Base-by-base conservation (phyloP, 2,888 invertebrate genomes). In the Pammene fasciana region DNA sequence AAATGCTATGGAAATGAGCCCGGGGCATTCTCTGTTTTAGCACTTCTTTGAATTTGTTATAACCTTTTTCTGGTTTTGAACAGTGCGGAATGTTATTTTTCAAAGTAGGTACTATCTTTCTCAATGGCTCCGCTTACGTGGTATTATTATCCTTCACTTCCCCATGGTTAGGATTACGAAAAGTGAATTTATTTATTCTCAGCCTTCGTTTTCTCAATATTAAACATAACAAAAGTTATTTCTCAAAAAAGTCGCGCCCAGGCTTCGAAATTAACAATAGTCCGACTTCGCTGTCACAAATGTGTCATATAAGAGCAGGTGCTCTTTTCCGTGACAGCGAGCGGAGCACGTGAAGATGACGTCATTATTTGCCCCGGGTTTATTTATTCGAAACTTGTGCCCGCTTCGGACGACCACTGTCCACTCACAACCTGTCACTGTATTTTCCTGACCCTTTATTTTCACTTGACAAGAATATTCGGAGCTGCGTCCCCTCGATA, bases 381-480 rank as follows among this genome's bases (percentile, higher is more conserved):
- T 91, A 90, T 90, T 90, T 92, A 90, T 92, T 89, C 87, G 87
- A 85, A 87, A 85, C 85, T 88, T 86, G 83, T 76, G 82, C 83
- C 84, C 85, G 83, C 82, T 86, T 83, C 82, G 83, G 81, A 88
- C 86, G 89, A 89, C 90, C 92, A 88, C 86, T 82, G 89, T 87
- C 92, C 89, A 84, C 86, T 91, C 88, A 82, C 86, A 87, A 86
- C 85, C 89, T 90, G 92, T 91, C 92, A 89, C 85, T 86, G 87
- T 89, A 88, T 91, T 88, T 89, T 81, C 80, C 87, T 85, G 88
- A 86, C 87, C 90, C 89, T 90, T 90, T 91, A 90, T 90, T 92
- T 91, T 91, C 88, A 89, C 87, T 89, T 90, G 91, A 90, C 91
- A 91, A 88, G 87, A 90, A 90, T 90, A 90, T 92, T 88, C 82